These are phyloP conservation scores for Cylloceria caligata DNA, from an alignment of 2,888 invertebrate species.

Conservation along the genomic window DNA sequence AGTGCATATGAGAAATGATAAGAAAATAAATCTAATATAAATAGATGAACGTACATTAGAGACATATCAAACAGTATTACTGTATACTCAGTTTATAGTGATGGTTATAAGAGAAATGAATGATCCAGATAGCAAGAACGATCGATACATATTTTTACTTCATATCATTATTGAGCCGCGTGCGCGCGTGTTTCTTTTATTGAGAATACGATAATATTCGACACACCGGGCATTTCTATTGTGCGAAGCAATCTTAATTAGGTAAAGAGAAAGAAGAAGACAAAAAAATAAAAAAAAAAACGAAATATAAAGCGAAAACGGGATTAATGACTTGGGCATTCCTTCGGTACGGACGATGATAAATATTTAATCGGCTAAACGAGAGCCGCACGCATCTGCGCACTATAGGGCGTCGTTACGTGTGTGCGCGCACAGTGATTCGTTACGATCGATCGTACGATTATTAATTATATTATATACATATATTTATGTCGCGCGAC, in stretches of 20 bases:
- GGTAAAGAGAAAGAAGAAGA: constrained; percentile 47
- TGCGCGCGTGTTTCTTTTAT: constrained; percentile 62
- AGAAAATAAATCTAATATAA: constrained; percentile 69
- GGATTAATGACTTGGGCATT: constrained; percentile 75
- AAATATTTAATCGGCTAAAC: constrained; percentile 54
- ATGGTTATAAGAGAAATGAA: constrained; percentile 69
- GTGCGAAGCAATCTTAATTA: constrained; percentile 72
- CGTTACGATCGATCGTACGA: constrained; percentile 64
- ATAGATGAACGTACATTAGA: constrained; percentile 80
- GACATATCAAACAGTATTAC: constrained; percentile 84
- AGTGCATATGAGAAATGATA: constrained; percentile 61
- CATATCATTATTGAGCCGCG: constrained; percentile 79
- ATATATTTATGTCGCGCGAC: constrained; percentile 66
- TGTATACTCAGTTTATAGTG: constrained; percentile 80
- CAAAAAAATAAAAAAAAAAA: constrained; percentile 26
- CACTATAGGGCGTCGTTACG: too few relatives aligned
- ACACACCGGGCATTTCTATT: constrained; percentile 71
- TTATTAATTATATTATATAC: constrained; percentile 66
- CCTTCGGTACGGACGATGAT: constrained; percentile 67
- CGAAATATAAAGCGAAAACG: constrained; percentile 46
- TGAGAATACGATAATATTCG: constrained; percentile 62
- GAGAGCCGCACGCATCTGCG: constrained; percentile 41
- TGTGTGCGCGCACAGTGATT: too few relatives aligned
- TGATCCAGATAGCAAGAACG: constrained; percentile 59
- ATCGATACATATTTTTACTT: constrained; percentile 78